phyloP scores from a whole-genome alignment of 1,140 invertebrate species.

The Megalopta genalis region DNA sequence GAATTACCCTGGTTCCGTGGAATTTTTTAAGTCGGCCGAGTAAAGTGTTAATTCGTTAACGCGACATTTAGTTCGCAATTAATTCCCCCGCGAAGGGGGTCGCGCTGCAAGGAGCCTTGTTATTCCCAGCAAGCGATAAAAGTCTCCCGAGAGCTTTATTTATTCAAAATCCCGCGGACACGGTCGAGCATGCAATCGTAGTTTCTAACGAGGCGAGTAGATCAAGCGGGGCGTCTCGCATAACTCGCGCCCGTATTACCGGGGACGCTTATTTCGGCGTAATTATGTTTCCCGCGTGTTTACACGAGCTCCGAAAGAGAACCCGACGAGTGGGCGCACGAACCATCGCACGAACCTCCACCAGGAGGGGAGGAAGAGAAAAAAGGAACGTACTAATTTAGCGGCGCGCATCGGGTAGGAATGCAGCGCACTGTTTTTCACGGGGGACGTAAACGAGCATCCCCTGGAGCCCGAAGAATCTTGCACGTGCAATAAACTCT shows the following conservation, averaged over 20 bases:
- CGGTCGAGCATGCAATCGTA: background rate
- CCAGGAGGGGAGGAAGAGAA: slow-evolving; percentile 2
- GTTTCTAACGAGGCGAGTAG: background rate
- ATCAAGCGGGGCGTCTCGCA: slow-evolving; percentile 9
- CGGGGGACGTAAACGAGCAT: slow-evolving; percentile 55
- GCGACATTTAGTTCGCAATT: too few relatives aligned
- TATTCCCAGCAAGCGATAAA: too few relatives aligned
- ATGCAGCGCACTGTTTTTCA: slow-evolving; percentile 56
- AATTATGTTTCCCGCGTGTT: slow-evolving; percentile 42
- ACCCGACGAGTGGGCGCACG: background rate
- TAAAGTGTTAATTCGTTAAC: too few relatives aligned
- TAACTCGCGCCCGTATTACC: slow-evolving; percentile 17
- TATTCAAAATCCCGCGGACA: background rate
- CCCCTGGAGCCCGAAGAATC: slow-evolving; percentile 47
- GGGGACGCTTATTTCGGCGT: slow-evolving; percentile 32
- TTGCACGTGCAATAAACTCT: slow-evolving; percentile 58
- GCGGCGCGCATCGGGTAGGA: slow-evolving; percentile 21
- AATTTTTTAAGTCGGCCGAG: too few relatives aligned
- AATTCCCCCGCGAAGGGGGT: too few relatives aligned
- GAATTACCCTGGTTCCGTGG: too few relatives aligned
- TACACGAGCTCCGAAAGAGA: slow-evolving; percentile 19
- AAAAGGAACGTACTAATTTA: slow-evolving; percentile 31
- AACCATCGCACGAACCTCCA: too few relatives aligned
- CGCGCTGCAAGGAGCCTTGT: too few relatives aligned
- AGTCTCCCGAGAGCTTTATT: too few relatives aligned